phyloP scores from a whole-genome alignment of 2,797 vertebrate species.

The Leuciscus waleckii region DNA sequence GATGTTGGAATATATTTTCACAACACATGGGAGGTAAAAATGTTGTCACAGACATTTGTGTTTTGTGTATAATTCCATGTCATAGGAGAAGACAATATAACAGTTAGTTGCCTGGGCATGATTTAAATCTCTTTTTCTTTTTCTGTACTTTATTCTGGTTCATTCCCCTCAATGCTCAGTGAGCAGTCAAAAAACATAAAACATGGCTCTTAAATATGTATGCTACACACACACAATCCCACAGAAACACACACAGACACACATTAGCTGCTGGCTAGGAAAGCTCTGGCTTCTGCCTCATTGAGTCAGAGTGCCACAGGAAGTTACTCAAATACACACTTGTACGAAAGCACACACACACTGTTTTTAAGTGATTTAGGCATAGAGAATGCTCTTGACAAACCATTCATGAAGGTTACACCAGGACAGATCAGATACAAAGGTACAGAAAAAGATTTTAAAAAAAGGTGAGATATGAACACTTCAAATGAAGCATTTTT shows the following conservation, averaged over 20 bases:
- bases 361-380: not conserved
- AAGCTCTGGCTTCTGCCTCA: constrained; percentile 43
- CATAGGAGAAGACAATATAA: not conserved
- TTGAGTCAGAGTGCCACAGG: constrained; percentile 26
- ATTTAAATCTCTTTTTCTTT: not conserved
- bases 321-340: constrained; percentile 28
- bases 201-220: constrained; percentile 24
- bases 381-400: not conserved
- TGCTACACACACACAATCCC: not conserved
- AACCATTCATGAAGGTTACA: constrained; percentile 15
- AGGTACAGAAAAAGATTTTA: not conserved
- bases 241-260: constrained; percentile 18
- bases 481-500: not conserved
- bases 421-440: constrained; percentile 1
- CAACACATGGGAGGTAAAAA: not conserved
- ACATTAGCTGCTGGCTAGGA: constrained; percentile 27
- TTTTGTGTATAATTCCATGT: not conserved
- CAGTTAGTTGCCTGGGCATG: not conserved
- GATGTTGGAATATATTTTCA: not conserved
- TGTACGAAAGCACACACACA: not conserved
- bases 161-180: constrained; percentile 18
- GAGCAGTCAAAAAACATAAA: constrained; percentile 43
- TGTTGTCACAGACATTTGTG: not conserved
- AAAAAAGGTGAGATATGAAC: not conserved
- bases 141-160: constrained; percentile 16